A percentile compares a stretch with the other conserved stretches of the same genome.
Evolutionary conservation across 2,113 vertebrate genomes (phyloP).

Genomic region (Microcebus murinus): DNA sequence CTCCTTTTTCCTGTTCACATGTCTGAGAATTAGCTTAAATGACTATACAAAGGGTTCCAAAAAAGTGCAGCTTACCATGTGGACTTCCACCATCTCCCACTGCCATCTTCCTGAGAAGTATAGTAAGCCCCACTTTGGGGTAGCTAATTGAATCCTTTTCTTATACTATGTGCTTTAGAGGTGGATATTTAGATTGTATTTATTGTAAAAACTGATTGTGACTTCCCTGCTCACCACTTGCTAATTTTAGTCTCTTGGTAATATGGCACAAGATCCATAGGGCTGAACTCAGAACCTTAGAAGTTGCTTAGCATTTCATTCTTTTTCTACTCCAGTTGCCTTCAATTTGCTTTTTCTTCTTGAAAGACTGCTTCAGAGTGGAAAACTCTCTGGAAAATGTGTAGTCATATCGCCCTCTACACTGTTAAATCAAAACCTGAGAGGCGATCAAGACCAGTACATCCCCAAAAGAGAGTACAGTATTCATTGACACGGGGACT

Average conservation of each 20-base stretch:
- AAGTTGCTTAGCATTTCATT: background rate
- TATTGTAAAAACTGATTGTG: background rate
- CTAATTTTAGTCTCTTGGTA: background rate
- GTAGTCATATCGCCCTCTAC: background rate
- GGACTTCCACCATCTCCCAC: conserved; percentile 40
- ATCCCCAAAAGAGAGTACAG: conserved; percentile 22
- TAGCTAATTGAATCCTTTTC: conserved; percentile 39
- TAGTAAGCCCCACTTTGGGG: background rate
- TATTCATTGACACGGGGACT: background rate
- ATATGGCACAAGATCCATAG: background rate
- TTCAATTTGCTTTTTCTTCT: background rate
- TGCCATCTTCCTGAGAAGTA: conserved; percentile 6
- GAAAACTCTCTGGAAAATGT: conserved; percentile 42
- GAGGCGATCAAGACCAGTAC: accelerated
- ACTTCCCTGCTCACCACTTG: background rate
- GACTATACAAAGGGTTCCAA: background rate
- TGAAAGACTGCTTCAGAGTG: conserved; percentile 17
- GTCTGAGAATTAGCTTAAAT: conserved; percentile 68
- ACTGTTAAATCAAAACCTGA: conserved; percentile 55
- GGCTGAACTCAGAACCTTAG: background rate
- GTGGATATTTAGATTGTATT: background rate
- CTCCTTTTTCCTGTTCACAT: background rate
- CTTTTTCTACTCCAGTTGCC: background rate
- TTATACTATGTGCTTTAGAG: background rate
- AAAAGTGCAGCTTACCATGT: background rate